These are phyloP conservation scores for Bombus consobrinus DNA, from an alignment of 1,140 invertebrate species.

Conservation along the genomic window DNA sequence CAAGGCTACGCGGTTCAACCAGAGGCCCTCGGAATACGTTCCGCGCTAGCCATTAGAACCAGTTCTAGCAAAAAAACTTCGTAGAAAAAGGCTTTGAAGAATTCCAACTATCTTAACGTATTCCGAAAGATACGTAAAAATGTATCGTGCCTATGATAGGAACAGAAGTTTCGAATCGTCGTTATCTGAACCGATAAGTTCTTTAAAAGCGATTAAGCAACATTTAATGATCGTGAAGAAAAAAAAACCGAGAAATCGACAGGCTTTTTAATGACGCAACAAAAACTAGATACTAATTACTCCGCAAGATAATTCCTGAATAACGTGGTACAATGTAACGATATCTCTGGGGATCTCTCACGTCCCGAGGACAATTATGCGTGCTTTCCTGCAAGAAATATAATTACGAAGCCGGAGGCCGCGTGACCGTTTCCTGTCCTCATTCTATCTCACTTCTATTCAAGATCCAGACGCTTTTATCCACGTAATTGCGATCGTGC, in stretches of 20 bases:
- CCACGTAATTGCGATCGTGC: conserved; percentile 27
- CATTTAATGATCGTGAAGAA: neutral
- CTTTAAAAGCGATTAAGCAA: neutral
- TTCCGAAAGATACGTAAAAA: no score
- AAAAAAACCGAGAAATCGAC: neutral
- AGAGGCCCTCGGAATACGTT: neutral
- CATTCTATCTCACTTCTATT: neutral
- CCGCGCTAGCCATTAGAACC: neutral
- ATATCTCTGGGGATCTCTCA: conserved; percentile 32
- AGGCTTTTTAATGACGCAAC: neutral
- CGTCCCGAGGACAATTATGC: conserved; percentile 32
- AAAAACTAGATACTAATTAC: conserved; percentile 24
- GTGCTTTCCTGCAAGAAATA: conserved; percentile 33
- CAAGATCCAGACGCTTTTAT: conserved; percentile 23
- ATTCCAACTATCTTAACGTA: neutral
- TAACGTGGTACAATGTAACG: conserved; percentile 31
- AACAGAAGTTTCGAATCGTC: neutral
- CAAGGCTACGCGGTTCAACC: conserved; percentile 23
- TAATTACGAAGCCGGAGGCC: conserved; percentile 33
- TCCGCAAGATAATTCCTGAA: conserved; percentile 7
- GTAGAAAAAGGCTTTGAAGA: neutral
- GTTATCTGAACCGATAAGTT: neutral
- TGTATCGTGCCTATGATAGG: neutral
- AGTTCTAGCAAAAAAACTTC: neutral
- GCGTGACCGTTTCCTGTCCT: conserved; percentile 24